A percentile compares a stretch with the other conserved stretches of the same genome.
Evolutionary conservation across 1,140 invertebrate species (phyloP).

Genomic region (Papilio helenus): DNA sequence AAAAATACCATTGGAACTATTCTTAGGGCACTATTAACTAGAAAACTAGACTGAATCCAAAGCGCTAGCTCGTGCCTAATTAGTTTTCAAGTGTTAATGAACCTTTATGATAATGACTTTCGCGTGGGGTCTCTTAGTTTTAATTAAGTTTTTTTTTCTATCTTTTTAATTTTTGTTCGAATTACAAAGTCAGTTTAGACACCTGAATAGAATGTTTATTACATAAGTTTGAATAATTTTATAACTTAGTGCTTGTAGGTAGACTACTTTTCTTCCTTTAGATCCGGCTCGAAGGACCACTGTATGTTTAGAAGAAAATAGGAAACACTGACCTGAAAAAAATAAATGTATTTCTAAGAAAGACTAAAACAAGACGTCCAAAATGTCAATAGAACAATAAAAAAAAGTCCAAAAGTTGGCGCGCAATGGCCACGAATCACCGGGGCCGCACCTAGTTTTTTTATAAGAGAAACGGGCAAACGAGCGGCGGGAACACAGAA

Average conservation of each 20-base stretch:
- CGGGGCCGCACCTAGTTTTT: no score
- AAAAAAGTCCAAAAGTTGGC: no score
- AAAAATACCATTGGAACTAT: not conserved
- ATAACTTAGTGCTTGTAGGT: not conserved
- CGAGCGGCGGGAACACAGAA: no score
- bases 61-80: slow-evolving; percentile 19
- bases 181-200: not conserved
- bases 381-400: no score
- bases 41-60: slow-evolving; percentile 18
- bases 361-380: no score
- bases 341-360: no score
- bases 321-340: no score
- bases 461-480: no score
- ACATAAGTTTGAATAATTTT: not conserved
- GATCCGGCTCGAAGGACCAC: no score
- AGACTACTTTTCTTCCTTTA: not conserved
- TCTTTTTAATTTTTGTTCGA: not conserved
- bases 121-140: slow-evolving; percentile 10
- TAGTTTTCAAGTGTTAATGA: slow-evolving; percentile 26
- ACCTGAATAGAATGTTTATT: not conserved
- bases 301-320: no score
- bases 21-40: not conserved
- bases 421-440: no score
- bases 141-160: slow-evolving; percentile 31
- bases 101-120: slow-evolving; percentile 34